Conservation (phyloP, 2,888 invertebrate species). For the Myopa tessellatipennis region DNA sequence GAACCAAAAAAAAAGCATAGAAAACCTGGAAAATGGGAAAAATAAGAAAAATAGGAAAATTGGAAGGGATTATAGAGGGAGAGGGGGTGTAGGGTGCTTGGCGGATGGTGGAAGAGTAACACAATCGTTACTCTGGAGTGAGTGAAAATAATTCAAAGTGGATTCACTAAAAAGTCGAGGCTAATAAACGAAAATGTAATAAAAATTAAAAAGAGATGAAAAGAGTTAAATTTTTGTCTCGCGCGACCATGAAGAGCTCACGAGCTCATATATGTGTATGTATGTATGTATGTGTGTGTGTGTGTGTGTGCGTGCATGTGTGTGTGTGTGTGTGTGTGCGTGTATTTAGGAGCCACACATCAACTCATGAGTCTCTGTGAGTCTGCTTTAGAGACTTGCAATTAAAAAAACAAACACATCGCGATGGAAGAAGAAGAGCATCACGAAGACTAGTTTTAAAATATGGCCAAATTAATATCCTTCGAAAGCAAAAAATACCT, state of each 20-base stretch:
- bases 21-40: background rate
- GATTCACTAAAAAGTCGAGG: conserved; percentile 48
- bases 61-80: background rate
- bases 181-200: conserved; percentile 65
- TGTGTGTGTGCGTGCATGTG: conserved; percentile 6
- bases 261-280: background rate
- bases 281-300: background rate
- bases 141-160: conserved; percentile 35
- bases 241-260: conserved; percentile 11
- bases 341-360: no score
- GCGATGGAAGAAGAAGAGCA: background rate
- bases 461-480: no score
- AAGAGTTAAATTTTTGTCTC: conserved; percentile 57
- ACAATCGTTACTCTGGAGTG: background rate
- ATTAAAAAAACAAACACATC: conserved; percentile 31
- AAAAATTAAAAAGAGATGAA: conserved; percentile 67
- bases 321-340: conserved; percentile 12
- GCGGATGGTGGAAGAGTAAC: background rate
- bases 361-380: background rate
- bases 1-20: background rate
- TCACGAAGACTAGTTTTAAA: background rate
- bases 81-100: no score
- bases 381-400: conserved; percentile 7
- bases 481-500: no score
- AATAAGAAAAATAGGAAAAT: background rate